phyloP scores from a whole-genome alignment of 1,140 invertebrate species.

The Harpegnathos saltator region DNA sequence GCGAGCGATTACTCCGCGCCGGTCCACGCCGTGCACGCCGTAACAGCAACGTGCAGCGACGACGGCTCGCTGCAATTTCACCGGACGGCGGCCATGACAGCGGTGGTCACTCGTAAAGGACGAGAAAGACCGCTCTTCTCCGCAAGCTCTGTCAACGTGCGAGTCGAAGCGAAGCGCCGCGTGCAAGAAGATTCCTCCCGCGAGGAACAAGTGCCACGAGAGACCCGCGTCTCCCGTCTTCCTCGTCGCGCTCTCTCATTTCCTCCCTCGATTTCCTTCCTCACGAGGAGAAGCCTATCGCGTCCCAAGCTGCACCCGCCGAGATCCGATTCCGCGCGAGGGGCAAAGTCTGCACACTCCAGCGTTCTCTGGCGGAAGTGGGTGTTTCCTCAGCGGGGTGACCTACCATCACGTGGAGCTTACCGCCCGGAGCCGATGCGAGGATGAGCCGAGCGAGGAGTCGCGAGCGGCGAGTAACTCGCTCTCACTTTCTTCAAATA shows the following conservation, averaged over 20 bases:
- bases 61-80: not conserved
- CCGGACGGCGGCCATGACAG: slow-evolving; percentile 4
- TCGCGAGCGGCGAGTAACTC: slow-evolving; percentile 7
- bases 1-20: not conserved
- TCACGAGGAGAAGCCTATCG: not conserved
- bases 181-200: not conserved
- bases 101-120: not conserved
- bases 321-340: slow-evolving; percentile 11
- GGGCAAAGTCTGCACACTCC: too few species aligned
- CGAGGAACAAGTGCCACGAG: not conserved
- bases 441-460: not conserved
- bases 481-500: not conserved
- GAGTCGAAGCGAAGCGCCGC: slow-evolving; percentile 13
- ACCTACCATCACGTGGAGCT: too few species aligned
- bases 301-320: not conserved
- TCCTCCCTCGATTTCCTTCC: not conserved
- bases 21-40: slow-evolving; percentile 9
- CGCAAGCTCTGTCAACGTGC: not conserved
- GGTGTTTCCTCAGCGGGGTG: too few species aligned
- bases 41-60: not conserved
- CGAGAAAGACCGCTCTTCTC: not conserved
- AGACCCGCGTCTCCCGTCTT: not conserved
- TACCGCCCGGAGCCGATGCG: not conserved
- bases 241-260: not conserved
- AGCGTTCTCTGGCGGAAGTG: too few species aligned